Base-by-base conservation (phyloP, 2,113 vertebrate species). In the Archilochus colubris region DNA sequence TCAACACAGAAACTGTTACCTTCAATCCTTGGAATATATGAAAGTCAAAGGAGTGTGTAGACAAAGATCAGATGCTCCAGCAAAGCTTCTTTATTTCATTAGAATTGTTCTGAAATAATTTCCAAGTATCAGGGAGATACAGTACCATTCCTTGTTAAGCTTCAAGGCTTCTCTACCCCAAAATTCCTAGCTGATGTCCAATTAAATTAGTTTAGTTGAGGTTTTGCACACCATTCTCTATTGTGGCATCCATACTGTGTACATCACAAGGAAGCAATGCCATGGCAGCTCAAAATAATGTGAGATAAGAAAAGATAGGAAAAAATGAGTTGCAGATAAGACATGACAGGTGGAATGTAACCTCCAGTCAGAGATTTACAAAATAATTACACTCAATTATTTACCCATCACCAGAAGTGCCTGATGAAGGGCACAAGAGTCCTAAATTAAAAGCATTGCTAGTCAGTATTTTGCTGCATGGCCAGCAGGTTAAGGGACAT, bases 21-120 rank as follows among this genome's bases (percentile, higher is more conserved):
- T 75, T 88, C 72, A 68, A 40, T 48, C 28, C 10, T 18, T 55
- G 25, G 43, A 85, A 91, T 28, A 40, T 27, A 68, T 72, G 62
- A 86, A 78, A 94, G 67, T 23, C 62, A 83, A 94, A 78, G 13
- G 12, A 78, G 8, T 74, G 58, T 72, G 62, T 16, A 83, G 54
- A 58, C 15, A 64, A 59, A 64, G 17, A 68, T 74, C 48, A 91
- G 44, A 69, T 58, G 14, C 3, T 85, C 28, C 17, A 82, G 46
- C n/a, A 87, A 87, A 73, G 50, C 59, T 40, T 73, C 13, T 36
- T 82, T 62, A 80, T 69, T 91, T 89, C 68, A 88, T 82, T 89
- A 85, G 73, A 93, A 89, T 40, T 66, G 36, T 87, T 87, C 54
- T 58, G 82, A 93, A 94, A 80, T 69, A 21, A 82, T 76, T 82